These are phyloP conservation scores for Heterocephalus glaber DNA, from an alignment of 2,113 vertebrate genomes.

Conservation along the genomic window DNA sequence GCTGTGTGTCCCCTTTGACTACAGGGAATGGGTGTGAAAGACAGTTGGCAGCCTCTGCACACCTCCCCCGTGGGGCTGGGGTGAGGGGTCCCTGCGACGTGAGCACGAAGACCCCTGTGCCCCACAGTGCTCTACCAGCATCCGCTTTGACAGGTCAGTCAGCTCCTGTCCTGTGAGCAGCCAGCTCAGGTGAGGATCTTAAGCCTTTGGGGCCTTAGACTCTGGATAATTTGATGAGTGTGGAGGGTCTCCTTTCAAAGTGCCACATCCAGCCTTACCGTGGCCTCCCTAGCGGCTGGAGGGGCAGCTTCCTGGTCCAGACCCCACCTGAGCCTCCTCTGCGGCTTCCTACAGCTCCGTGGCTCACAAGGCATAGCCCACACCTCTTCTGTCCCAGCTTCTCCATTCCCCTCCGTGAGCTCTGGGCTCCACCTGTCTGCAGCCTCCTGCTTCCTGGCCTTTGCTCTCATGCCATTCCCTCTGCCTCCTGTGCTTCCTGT, in stretches of 20 bases:
- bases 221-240: fast-evolving
- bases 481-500: fast-evolving
- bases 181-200: neutral
- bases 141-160: too few relatives aligned
- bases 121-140: too few relatives aligned
- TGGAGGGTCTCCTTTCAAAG: neutral
- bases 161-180: neutral
- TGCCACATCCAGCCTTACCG: neutral
- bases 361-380: neutral
- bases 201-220: neutral
- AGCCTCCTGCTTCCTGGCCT: neutral
- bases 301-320: neutral
- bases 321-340: fast-evolving
- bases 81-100: fast-evolving
- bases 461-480: neutral
- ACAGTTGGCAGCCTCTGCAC: fast-evolving
- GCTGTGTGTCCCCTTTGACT: fast-evolving
- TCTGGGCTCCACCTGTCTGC: neutral
- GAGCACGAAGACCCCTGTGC: neutral
- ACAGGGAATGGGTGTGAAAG: neutral
- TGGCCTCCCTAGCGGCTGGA: neutral
- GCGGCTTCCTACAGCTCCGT: too few relatives aligned
- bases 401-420: fast-evolving
- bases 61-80: fast-evolving
- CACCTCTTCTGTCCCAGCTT: neutral